Evolutionary conservation across 2,888 invertebrate genomes (phyloP).

Genomic region (Parochlus steinenii): DNA sequence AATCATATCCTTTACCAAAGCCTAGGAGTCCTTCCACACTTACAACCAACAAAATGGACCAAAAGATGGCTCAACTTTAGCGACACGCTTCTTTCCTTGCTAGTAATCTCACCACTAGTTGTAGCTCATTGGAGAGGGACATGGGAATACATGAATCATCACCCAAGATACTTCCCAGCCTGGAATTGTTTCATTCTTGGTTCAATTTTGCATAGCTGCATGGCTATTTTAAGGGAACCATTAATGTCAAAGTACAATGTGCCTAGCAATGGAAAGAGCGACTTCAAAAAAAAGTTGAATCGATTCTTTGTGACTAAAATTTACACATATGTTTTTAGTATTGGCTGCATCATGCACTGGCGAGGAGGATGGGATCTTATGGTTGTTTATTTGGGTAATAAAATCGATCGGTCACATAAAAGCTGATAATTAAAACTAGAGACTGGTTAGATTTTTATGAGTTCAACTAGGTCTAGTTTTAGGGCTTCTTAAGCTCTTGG

Average conservation of each 20-base stretch:
- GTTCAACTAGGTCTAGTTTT: no score
- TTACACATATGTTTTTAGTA: conserved; percentile 34
- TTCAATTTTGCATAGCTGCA: conserved; percentile 35
- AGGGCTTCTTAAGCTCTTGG: no score
- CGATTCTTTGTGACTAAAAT: conserved; percentile 15
- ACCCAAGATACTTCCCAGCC: conserved; percentile 32
- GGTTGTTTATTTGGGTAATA: conserved; percentile 14
- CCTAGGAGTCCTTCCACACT: conserved; percentile 1
- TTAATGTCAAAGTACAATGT: conserved; percentile 21
- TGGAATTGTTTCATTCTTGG: conserved; percentile 33
- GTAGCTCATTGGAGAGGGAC: conserved; percentile 38
- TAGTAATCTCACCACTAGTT: conserved; percentile 27
- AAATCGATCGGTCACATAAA: background rate
- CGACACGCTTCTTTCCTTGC: conserved; percentile 15
- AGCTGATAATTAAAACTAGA: background rate
- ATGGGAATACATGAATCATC: conserved; percentile 34
- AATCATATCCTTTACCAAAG: conserved; percentile 8
- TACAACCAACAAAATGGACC: conserved; percentile 14
- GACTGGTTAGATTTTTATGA: no score
- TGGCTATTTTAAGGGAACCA: conserved; percentile 36
- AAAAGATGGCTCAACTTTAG: conserved; percentile 14
- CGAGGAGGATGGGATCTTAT: conserved; percentile 16
- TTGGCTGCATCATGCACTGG: conserved; percentile 35
- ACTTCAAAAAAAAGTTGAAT: no score
- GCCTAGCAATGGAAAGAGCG: no score